phyloP scores from a whole-genome alignment of 2,113 vertebrate genomes.

The Siniperca knerii region DNA sequence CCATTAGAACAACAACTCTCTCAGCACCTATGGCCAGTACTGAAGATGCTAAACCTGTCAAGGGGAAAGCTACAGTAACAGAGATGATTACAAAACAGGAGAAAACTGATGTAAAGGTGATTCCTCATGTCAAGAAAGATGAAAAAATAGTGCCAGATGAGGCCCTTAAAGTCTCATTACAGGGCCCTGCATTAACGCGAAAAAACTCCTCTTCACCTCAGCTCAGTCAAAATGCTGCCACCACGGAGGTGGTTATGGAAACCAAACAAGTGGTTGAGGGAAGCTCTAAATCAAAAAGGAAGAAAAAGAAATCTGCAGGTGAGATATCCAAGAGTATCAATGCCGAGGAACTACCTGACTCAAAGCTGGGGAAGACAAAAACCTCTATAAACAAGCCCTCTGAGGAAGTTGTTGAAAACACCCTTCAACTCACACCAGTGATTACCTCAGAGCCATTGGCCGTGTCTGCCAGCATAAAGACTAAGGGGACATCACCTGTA shows the following conservation, averaged over 20 bases:
- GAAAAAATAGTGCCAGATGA: slow-evolving; percentile 12
- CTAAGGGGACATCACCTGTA: neutral
- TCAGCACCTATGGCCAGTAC: neutral
- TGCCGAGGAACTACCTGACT: slow-evolving; percentile 24
- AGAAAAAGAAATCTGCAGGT: slow-evolving; percentile 77
- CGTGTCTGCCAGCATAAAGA: slow-evolving; percentile 10
- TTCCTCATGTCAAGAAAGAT: slow-evolving; percentile 38
- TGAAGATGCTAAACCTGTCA: slow-evolving; percentile 20
- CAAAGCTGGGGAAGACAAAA: slow-evolving; percentile 35
- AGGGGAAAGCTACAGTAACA: neutral
- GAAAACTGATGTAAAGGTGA: slow-evolving; percentile 21
- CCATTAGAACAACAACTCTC: slow-evolving; percentile 7
- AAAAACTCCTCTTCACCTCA: slow-evolving; percentile 19
- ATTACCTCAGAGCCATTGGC: slow-evolving; percentile 22
- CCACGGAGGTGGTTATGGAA: slow-evolving; percentile 42
- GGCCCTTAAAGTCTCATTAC: neutral
- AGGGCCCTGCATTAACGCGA: neutral
- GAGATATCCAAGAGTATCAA: slow-evolving; percentile 49
- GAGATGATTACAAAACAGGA: slow-evolving; percentile 28
- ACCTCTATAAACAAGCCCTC: neutral
- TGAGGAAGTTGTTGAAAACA: slow-evolving; percentile 19
- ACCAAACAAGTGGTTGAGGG: slow-evolving; percentile 49
- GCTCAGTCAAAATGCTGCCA: slow-evolving; percentile 17
- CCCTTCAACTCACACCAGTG: slow-evolving; percentile 1
- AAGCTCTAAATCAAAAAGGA: slow-evolving; percentile 75